phyloP scores from a whole-genome alignment of 2,113 vertebrate species.

The cattle (Bos taurus) region ARS-UCD2.0 NC_037342.1:82119501-82120000 shows the following conservation, averaged over 20 bases:
- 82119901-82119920: neutral
- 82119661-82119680: neutral
- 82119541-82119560: no score
- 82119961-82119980: neutral
- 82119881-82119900: neutral
- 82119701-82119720: neutral
- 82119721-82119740: rapidly evolving
- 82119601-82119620: neutral
- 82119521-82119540: neutral
- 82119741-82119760: neutral
- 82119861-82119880: neutral
- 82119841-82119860: rapidly evolving
- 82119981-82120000: neutral
- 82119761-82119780: neutral
- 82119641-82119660: neutral
- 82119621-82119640: neutral
- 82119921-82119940: neutral
- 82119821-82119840: neutral
- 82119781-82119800: neutral
- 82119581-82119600: neutral
- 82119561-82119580: no score
- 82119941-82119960: neutral
- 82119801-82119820: neutral
- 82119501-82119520: no score
- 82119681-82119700: neutral